A percentile compares a stretch with the other conserved stretches of the same genome.
Evolutionary conservation across 2,113 vertebrate genomes (phyloP).

Genomic region (Mormoops blainvillei): DNA sequence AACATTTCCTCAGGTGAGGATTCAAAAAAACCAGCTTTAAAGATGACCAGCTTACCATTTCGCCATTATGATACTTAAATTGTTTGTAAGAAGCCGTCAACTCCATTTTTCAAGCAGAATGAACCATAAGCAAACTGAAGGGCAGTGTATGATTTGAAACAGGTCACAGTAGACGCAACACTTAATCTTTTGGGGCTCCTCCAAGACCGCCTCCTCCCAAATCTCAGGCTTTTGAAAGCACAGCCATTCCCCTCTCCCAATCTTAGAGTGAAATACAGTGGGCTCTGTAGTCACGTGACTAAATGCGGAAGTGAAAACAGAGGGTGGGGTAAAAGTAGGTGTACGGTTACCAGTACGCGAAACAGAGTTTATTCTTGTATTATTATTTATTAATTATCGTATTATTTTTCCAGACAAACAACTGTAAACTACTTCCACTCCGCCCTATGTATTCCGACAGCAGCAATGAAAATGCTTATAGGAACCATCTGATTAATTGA

Average conservation of each 20-base stretch:
- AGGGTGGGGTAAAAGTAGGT: neutral
- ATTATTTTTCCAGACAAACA: too few relatives aligned
- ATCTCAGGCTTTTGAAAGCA: neutral
- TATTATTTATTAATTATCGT: too few relatives aligned
- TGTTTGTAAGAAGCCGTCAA: neutral
- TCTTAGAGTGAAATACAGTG: neutral
- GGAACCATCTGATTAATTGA: neutral
- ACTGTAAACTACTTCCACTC: too few relatives aligned
- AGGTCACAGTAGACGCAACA: accelerated
- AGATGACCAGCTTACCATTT: neutral
- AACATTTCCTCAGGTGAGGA: too few relatives aligned
- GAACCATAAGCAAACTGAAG: neutral
- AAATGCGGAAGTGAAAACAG: neutral
- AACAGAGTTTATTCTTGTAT: too few relatives aligned
- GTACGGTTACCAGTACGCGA: neutral
- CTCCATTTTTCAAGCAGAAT: neutral
- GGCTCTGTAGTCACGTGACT: neutral
- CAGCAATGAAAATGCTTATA: neutral
- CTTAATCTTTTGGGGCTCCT: neutral
- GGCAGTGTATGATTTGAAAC: neutral
- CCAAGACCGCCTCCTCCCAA: neutral
- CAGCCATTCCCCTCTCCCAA: accelerated
- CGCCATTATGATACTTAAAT: neutral
- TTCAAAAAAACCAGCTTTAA: neutral
- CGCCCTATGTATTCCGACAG: neutral